phyloP scores from a whole-genome alignment of 1,140 invertebrate species.

The Monochamus saltuarius region DNA sequence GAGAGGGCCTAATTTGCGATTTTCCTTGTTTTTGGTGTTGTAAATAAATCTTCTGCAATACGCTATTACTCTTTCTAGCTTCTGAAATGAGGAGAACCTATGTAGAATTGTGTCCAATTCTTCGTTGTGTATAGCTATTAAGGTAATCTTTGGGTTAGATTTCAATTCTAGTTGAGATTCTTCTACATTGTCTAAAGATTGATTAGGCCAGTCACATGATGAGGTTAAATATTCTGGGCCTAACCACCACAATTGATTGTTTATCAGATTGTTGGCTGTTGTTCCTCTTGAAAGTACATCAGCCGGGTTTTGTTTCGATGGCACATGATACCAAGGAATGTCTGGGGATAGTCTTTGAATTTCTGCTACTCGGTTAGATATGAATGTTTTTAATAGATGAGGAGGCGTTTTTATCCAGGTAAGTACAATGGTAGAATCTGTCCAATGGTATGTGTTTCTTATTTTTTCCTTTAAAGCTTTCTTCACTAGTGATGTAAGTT shows the following conservation, averaged over 20 bases:
- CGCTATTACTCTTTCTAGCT: too few species aligned
- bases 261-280: slow-evolving; percentile 2
- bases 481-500: slow-evolving; percentile 35
- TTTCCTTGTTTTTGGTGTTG: too few species aligned
- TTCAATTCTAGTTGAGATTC: too few species aligned
- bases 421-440: slow-evolving; percentile 30
- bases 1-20: too few species aligned
- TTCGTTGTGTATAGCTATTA: too few species aligned
- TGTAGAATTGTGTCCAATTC: too few species aligned
- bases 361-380: slow-evolving; percentile 38
- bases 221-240: slow-evolving; percentile 10
- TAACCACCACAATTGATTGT: slow-evolving; percentile 8
- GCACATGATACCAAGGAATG: slow-evolving; percentile 41
- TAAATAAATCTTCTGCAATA: too few species aligned
- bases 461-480: background rate
- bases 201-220: background rate
- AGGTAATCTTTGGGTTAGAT: too few species aligned
- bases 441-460: slow-evolving; percentile 14
- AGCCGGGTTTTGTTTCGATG: slow-evolving; percentile 44
- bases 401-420: slow-evolving; percentile 41
- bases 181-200: background rate
- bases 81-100: too few species aligned
- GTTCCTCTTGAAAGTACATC: slow-evolving; percentile 31
- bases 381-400: slow-evolving; percentile 41
- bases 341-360: slow-evolving; percentile 34